Evolutionary conservation across 1,140 invertebrate species (phyloP).

Genomic region (Teleogryllus occipitalis): DNA sequence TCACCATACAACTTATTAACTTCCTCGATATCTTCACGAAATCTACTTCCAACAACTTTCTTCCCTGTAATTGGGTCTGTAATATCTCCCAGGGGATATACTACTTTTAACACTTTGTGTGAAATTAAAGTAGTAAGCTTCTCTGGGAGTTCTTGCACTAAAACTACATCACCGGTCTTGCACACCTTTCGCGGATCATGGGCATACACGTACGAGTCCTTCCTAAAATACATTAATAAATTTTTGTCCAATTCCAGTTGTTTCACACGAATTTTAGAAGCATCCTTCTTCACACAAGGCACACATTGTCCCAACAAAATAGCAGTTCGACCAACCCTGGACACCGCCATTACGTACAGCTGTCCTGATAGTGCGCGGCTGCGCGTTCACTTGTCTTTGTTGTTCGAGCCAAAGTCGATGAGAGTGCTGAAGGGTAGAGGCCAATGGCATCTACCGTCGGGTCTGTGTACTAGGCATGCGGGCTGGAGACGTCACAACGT

Average conservation of each 20-base stretch:
- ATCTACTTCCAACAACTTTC: constrained; percentile 58
- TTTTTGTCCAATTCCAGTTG: constrained; percentile 57
- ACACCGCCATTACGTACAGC: background rate
- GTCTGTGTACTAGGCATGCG: no score
- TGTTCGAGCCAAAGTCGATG: no score
- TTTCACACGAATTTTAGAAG: constrained; percentile 62
- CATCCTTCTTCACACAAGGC: constrained; percentile 62
- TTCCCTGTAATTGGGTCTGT: constrained; percentile 75
- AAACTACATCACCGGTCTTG: constrained; percentile 71
- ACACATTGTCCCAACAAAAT: constrained; percentile 58
- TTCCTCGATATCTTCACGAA: constrained; percentile 61
- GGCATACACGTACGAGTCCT: constrained; percentile 60
- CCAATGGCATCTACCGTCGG: no score
- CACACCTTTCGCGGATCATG: constrained; percentile 66
- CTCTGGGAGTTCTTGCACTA: constrained; percentile 61
- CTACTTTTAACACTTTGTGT: constrained; percentile 67
- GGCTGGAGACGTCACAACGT: no score
- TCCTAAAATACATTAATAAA: constrained; percentile 66
- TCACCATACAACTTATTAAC: constrained; percentile 61
- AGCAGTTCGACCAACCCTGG: background rate
- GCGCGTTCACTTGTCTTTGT: no score
- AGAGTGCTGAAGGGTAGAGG: no score
- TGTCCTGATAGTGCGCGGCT: no score
- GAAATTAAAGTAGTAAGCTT: constrained; percentile 66
- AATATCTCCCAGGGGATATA: constrained; percentile 73